phyloP scores from a whole-genome alignment of 2,888 invertebrate species.

The Ferrisia virgata region DNA sequence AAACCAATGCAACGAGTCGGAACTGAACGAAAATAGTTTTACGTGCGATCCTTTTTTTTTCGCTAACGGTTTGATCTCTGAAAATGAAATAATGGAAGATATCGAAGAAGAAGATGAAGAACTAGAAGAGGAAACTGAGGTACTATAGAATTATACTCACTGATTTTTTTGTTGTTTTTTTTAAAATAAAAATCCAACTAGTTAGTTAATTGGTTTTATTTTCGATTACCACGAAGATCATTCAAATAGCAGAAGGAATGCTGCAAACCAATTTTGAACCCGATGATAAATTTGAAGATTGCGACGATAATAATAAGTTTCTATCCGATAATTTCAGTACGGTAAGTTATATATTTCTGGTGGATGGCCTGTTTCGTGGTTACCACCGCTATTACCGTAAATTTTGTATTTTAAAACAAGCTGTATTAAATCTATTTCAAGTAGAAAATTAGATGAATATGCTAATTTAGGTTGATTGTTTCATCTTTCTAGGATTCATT shows the following conservation, averaged over 20 bases:
- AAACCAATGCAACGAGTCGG: not conserved
- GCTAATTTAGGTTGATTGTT: not conserved
- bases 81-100: constrained; percentile 34
- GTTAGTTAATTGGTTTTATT: not conserved
- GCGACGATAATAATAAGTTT: not conserved
- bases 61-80: constrained; percentile 2
- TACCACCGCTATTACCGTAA: too few species aligned
- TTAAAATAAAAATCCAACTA: too few species aligned
- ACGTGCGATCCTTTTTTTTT: not conserved
- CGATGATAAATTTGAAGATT: not conserved
- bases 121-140: constrained; percentile 24
- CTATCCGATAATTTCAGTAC: not conserved
- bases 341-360: not conserved
- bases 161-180: not conserved
- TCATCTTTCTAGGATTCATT: not conserved
- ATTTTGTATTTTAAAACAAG: too few species aligned
- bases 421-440: too few species aligned
- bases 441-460: not conserved
- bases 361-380: too few species aligned
- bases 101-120: constrained; percentile 39
- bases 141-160: not conserved
- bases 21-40: not conserved
- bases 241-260: constrained; percentile 19
- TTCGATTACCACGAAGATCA: not conserved
- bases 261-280: constrained; percentile 34